Percentiles rank a stretch among this genome's conserved stretches.
Evolutionary conservation across 2,113 vertebrate species (phyloP).

Genomic region (Osmerus mordax): DNA sequence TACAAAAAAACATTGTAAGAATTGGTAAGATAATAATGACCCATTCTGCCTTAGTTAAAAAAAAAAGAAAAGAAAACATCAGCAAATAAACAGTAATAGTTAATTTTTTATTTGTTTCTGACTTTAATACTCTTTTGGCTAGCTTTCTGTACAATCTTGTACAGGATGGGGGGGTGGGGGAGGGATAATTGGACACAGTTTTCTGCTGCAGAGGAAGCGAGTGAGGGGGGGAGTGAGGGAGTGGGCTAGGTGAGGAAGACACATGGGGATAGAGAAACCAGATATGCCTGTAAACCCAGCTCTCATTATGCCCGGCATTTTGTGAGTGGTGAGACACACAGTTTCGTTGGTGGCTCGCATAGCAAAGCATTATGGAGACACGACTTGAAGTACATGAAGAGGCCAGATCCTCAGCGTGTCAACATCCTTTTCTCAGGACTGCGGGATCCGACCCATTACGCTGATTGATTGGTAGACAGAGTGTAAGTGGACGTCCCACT

Average conservation of each 20-base stretch:
- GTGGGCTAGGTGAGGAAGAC: conserved; percentile 8
- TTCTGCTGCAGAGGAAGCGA: conserved; percentile 27
- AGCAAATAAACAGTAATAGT: not conserved
- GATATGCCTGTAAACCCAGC: conserved; percentile 44
- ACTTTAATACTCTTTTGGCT: conserved; percentile 21
- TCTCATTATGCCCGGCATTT: conserved; percentile 36
- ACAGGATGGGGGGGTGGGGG: conserved; percentile 25
- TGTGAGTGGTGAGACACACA: conserved; percentile 16
- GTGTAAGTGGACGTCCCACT: conserved; percentile 22
- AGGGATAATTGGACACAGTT: conserved; percentile 36
- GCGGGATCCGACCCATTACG: conserved; percentile 32
- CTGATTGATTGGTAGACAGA: conserved; percentile 48
- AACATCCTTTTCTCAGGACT: conserved; percentile 10
- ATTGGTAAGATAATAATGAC: too few relatives aligned
- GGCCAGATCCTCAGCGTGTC: not conserved
- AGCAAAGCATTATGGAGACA: conserved; percentile 16
- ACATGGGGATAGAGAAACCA: conserved; percentile 31
- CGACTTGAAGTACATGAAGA: conserved; percentile 21
- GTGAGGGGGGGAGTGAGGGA: not conserved
- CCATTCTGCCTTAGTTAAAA: too few relatives aligned
- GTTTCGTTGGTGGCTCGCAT: conserved; percentile 9
- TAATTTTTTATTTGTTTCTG: conserved; percentile 14
- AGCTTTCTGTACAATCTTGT: conserved; percentile 4
- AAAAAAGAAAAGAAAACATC: too few relatives aligned
- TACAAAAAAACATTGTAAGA: too few relatives aligned